Percentiles rank a stretch among this genome's conserved stretches.
Conservation (phyloP, 1,140 invertebrate species). For the Calliphora vicina region DNA sequence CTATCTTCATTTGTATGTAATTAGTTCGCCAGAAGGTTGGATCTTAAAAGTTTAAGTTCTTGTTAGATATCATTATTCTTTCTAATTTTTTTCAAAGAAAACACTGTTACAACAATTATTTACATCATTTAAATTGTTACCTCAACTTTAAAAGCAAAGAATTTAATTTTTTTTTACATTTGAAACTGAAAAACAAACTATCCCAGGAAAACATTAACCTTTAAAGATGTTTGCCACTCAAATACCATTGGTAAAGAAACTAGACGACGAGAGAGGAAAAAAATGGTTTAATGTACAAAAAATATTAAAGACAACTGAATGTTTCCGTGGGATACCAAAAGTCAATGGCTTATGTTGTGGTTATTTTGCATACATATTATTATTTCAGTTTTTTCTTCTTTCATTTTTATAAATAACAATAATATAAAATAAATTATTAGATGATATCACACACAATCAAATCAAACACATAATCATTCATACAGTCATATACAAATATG, state of each 20-base stretch:
- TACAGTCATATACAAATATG: neutral
- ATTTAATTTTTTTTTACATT: neutral
- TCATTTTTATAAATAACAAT: neutral
- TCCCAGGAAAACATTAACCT: neutral
- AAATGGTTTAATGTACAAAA: neutral
- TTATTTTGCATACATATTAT: neutral
- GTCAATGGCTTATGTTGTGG: conserved; percentile 8
- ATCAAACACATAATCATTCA: too few relatives aligned
- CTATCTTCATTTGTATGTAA: too few relatives aligned
- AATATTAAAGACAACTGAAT: neutral
- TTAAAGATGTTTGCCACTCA: neutral
- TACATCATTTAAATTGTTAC: neutral
- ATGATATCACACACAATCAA: neutral
- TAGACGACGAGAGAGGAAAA: neutral
- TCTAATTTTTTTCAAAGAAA: too few relatives aligned
- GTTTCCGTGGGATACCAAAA: conserved; percentile 4
- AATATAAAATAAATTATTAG: neutral
- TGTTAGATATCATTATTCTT: too few relatives aligned
- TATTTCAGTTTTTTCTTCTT: neutral
- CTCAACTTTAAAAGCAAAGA: neutral
- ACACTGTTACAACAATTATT: neutral
- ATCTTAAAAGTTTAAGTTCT: too few relatives aligned
- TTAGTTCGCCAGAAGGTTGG: too few relatives aligned
- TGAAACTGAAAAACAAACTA: neutral
- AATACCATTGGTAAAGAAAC: neutral